Base-by-base conservation (phyloP, 92 coral and sea anemone genomes). In the Muricea muricata region DNA sequence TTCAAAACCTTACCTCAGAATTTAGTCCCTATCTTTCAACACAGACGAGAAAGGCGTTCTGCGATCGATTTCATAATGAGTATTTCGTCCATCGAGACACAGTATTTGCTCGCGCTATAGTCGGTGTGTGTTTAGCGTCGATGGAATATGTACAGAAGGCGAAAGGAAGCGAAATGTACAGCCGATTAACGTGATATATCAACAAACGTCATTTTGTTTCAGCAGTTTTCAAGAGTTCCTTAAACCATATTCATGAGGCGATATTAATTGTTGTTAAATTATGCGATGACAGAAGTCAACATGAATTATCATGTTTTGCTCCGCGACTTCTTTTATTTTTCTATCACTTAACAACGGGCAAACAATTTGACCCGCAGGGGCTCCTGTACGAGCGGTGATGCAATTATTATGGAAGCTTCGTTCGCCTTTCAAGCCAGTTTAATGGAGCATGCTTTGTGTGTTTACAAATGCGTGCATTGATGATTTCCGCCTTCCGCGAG, bases 201-300 rank as follows among this genome's bases (percentile, higher is more conserved):
- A 63, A 63, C 39, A 63, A 57, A 63, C 7, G 60, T 63, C 70
- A 63, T 24, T 28, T 63, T 10, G 70, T 63, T 24, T 63, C 70
- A 63, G 70, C 70, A 63, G 12, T 57, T 13, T 63, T 25, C 12
- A 29, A 25, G 70, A 63, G 70, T 63, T 63, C 70, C 70, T 63
- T n/a, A 63, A 63, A 52, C 24, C 0, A 4, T 32, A 26, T 13
- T 63, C 70, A 63, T 25, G 70, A 32, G 34, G 17, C 5, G 30
- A n/a, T 15, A n/a, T 24, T 60, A 60, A 30, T 5, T 7, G 14
- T 57, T 21, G 25, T 14, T 7, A 25, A 18, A 9, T 52, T 18
- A 9, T 20, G n/a, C n/a, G n/a, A n/a, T 30, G 21, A 63, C 70
- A 2, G 12, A 21, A 25, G n/a, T 28, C 1, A 63, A 63, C 70